Percentiles rank a stretch among this genome's conserved stretches.
Conservation (phyloP, 1,140 invertebrate species). For the Papilio dardanus region DNA sequence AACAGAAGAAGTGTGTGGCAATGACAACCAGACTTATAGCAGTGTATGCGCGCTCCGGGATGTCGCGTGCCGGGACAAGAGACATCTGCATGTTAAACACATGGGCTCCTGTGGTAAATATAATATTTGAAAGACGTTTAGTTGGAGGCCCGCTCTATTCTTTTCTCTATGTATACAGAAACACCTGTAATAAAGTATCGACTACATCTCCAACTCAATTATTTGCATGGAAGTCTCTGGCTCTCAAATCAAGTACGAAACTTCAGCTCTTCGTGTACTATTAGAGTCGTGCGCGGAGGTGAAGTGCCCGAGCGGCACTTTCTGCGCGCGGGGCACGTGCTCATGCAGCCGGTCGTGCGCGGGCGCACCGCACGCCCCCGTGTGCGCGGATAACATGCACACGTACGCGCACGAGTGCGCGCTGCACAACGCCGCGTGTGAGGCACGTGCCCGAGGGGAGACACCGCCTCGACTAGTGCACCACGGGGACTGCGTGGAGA, state of each 20-base stretch:
- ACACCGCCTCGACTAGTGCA: conserved; percentile 86
- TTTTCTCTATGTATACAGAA: no score
- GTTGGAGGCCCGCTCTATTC: background rate
- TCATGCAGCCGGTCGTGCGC: conserved; percentile 63
- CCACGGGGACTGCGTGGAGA: conserved; percentile 90
- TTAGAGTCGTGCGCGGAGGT: conserved; percentile 69
- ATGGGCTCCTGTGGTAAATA: conserved; percentile 93
- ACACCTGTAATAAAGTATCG: background rate
- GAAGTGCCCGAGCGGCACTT: conserved; percentile 65
- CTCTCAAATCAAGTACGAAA: background rate
- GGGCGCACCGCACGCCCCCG: conserved; percentile 82
- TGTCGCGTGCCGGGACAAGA: conserved; percentile 88
- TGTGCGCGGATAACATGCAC: conserved; percentile 91
- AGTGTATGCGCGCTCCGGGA: conserved; percentile 93
- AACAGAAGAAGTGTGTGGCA: conserved; percentile 89
- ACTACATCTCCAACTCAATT: background rate
- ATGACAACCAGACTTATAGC: conserved; percentile 93
- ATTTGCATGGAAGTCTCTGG: background rate
- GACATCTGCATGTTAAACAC: conserved; percentile 85
- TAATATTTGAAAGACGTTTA: background rate
- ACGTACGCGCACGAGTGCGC: conserved; percentile 94
- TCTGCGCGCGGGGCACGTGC: conserved; percentile 74
- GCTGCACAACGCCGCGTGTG: conserved; percentile 88
- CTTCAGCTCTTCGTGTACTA: background rate
- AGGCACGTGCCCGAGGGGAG: conserved; percentile 75